These are phyloP conservation scores for Falco concolor DNA, from an alignment of 2,797 vertebrate species.

Conservation along the genomic window DNA sequence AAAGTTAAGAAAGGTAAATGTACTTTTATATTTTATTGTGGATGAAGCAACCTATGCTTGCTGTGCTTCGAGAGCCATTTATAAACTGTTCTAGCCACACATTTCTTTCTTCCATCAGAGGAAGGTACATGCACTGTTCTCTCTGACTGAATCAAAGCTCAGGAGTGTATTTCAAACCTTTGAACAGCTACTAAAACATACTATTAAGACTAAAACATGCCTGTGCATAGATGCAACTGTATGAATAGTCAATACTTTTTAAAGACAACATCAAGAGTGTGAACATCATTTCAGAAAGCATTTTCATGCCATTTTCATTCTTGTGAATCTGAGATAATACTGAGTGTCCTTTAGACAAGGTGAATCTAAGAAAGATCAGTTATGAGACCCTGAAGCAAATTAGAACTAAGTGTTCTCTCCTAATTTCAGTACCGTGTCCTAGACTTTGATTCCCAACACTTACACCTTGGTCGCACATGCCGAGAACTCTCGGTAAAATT, in stretches of 20 bases:
- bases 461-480: neutral
- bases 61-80: neutral
- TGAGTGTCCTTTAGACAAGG: neutral
- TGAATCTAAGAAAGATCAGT: neutral
- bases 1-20: slow-evolving; percentile 86
- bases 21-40: neutral
- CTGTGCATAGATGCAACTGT: neutral
- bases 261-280: neutral
- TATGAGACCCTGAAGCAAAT: neutral
- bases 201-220: neutral
- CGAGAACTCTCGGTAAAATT: neutral
- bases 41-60: neutral
- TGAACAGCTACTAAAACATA: neutral
- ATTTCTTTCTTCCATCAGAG: neutral
- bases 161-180: neutral
- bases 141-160: neutral
- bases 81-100: neutral
- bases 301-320: neutral
- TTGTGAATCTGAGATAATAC: neutral
- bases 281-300: neutral
- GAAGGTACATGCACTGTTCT: neutral
- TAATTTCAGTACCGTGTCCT: neutral
- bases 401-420: neutral
- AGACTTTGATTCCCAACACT: neutral
- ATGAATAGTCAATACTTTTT: neutral